These are phyloP conservation scores for Tenthredo livida DNA, from an alignment of 2,888 invertebrate species.

Conservation along the genomic window DNA sequence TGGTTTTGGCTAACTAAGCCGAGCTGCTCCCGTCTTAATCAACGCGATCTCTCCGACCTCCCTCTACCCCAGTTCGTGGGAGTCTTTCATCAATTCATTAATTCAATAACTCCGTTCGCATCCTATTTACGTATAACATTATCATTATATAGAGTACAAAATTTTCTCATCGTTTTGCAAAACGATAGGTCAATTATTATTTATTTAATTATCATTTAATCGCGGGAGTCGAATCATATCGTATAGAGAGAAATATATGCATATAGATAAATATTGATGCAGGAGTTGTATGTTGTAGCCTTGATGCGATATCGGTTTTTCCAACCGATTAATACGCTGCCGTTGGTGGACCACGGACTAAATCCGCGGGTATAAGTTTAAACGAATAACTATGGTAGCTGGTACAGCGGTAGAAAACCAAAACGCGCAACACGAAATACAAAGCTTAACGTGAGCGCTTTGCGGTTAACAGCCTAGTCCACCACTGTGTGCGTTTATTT, in stretches of 20 bases:
- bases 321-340: background rate
- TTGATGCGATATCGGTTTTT: conserved; percentile 12
- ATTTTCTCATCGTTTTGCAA: background rate
- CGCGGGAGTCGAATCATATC: background rate
- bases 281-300: background rate
- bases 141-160: too few relatives aligned
- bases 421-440: conserved; percentile 42
- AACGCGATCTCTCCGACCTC: conserved; percentile 19
- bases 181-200: background rate
- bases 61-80: background rate
- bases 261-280: background rate
- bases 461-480: conserved; percentile 41
- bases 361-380: conserved; percentile 17
- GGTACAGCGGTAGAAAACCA: conserved; percentile 27
- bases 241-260: background rate
- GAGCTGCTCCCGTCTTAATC: conserved; percentile 29
- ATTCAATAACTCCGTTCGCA: background rate
- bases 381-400: conserved; percentile 2
- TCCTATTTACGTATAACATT: background rate
- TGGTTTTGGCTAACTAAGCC: conserved; percentile 30
- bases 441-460: conserved; percentile 41
- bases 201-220: background rate
- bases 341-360: background rate
- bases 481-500: conserved; percentile 34
- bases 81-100: conserved; percentile 18